A percentile compares a stretch with the other conserved stretches of the same genome.
Conservation (phyloP, 2,888 invertebrate genomes). For the Aelia acuminata region DNA sequence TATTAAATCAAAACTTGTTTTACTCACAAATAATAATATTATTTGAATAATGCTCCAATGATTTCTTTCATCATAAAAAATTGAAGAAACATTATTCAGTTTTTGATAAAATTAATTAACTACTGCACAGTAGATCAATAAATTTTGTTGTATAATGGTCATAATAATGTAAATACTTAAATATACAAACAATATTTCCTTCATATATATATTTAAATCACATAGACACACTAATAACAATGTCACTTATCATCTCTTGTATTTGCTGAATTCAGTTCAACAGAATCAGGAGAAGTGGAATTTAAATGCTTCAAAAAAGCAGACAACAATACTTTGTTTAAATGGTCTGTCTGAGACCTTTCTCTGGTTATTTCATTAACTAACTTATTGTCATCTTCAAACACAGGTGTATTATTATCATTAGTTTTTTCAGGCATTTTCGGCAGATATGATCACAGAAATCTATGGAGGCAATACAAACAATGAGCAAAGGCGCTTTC, state of each 20-base stretch:
- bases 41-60: too few relatives aligned
- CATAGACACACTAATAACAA: neutral
- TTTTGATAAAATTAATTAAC: too few relatives aligned
- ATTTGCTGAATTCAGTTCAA: neutral
- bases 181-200: too few relatives aligned
- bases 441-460: neutral
- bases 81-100: too few relatives aligned
- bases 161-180: too few relatives aligned
- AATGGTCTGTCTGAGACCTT: constrained; percentile 44
- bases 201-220: too few relatives aligned
- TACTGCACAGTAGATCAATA: too few relatives aligned
- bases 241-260: neutral
- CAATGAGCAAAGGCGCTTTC: too few relatives aligned
- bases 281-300: neutral
- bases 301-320: constrained; percentile 40
- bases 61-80: too few relatives aligned
- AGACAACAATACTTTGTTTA: constrained; percentile 55
- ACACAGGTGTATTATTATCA: neutral
- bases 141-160: too few relatives aligned
- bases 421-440: constrained; percentile 40
- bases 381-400: neutral
- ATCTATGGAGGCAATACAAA: neutral
- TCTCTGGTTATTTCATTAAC: neutral
- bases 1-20: too few relatives aligned
- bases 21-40: too few relatives aligned